Conservation (phyloP, 1,140 invertebrate genomes). For the Heliconius hermathena region DNA sequence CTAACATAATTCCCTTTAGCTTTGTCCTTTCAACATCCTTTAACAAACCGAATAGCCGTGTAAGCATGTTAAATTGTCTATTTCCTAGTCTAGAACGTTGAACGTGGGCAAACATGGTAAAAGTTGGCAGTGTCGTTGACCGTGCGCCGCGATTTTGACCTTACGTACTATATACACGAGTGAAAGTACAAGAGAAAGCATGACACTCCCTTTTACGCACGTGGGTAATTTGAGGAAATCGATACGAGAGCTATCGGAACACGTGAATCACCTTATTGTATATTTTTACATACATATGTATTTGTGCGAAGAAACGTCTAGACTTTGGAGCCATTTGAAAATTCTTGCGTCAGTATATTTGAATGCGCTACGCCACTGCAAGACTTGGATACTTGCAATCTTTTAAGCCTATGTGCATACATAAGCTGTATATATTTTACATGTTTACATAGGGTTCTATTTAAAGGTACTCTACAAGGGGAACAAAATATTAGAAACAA, state of each 20-base stretch:
- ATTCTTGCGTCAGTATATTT: constrained; percentile 10
- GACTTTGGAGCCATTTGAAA: not conserved
- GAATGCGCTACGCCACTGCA: not conserved
- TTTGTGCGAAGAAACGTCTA: not conserved
- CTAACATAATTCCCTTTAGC: not conserved
- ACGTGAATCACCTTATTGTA: constrained; percentile 22
- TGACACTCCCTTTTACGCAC: constrained; percentile 52
- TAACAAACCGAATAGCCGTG: not conserved
- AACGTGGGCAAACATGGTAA: constrained; percentile 48
- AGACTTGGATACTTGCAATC: no score
- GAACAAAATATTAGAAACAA: no score
- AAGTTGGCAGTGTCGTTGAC: constrained; percentile 68
- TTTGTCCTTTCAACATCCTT: not conserved
- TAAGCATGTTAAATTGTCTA: constrained; percentile 6
- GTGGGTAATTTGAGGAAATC: constrained; percentile 37
- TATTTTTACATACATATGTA: constrained; percentile 11
- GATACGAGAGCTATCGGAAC: constrained; percentile 31
- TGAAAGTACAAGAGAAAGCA: constrained; percentile 62
- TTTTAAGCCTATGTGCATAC: no score
- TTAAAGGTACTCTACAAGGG: no score
- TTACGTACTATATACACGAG: constrained; percentile 57
- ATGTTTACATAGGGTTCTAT: no score
- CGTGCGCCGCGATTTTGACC: constrained; percentile 61
- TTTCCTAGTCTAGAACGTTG: constrained; percentile 8
- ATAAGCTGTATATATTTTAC: no score